Base-by-base conservation (phyloP, 2,888 invertebrate genomes). In the Temnothorax rugatulus region DNA sequence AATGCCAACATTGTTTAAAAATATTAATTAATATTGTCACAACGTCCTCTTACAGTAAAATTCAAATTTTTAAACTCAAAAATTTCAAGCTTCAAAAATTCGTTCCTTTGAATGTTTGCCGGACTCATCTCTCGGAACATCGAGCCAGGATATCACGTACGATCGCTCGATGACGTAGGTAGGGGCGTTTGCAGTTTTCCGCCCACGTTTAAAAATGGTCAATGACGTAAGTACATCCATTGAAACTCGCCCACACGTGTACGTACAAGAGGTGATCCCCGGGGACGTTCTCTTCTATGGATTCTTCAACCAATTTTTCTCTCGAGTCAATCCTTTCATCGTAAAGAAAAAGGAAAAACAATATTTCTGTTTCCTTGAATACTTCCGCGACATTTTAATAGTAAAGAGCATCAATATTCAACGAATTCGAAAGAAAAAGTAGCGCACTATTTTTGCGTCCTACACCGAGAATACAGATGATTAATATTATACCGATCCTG, bases 181-280 rank as follows among this genome's bases (percentile, higher is more conserved):
- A 25, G 47, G 21, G 3, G 71, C 57, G 41, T 71, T 34, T 44
- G 54, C 54, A 54, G 21, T 59, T 54, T 38, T 59, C 59, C 73
- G 59, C 79, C 71, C 47, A 79, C 79, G 25, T 47, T 59, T 41
- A 44, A 69, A 68, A 68, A 21, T 15, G 34, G 34, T 7, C 18
- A 38, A 21, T 79, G 73, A 79, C 73, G 79, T 71, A 71, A 59
- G 11, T 79, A 71, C n/a, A 47, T 47, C 69, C 21, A 79, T 13
- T 47, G 47, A 79, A 73, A 50, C 47, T 79, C 59, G 18, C 73
- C 73, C 50, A 79, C 73, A 38, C 34, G 29, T 25, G 5, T 79
- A 18, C 21, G 21, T n/a, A 54, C 4, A 4, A 25, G 4, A 25
- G 2, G 15, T 57, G 18, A 69, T 21, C 71, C 47, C 52, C 34